Evolutionary conservation across 2,797 vertebrate genomes (phyloP).

Genomic region (Sparidentex hasta): DNA sequence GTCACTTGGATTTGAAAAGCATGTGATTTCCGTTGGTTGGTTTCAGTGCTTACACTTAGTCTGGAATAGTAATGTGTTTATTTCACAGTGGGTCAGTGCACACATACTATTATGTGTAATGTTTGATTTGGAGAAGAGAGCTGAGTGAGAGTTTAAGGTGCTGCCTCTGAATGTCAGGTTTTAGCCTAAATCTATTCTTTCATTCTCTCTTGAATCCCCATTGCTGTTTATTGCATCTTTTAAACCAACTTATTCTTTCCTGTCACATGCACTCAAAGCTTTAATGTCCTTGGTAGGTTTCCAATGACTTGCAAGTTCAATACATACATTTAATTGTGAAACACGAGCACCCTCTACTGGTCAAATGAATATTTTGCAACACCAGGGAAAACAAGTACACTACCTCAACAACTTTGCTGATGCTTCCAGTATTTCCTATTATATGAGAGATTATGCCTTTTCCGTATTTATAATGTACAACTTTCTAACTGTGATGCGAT

Average conservation of each 20-base stretch:
- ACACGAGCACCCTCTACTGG: constrained; percentile 78
- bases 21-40: constrained; percentile 33
- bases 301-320: rapidly evolving
- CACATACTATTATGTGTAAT: background rate
- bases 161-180: background rate
- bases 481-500: background rate
- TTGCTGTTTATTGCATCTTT: background rate
- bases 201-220: background rate
- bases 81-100: background rate
- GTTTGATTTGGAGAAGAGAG: background rate
- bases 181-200: background rate
- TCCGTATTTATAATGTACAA: background rate
- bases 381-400: background rate
- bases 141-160: background rate
- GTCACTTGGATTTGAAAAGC: background rate
- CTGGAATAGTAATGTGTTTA: background rate
- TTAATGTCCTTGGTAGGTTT: background rate
- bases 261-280: background rate
- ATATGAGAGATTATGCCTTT: background rate
- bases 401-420: background rate
- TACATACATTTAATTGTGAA: constrained; percentile 28
- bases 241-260: background rate
- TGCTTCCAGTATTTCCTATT: background rate
- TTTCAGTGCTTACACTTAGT: constrained; percentile 13
- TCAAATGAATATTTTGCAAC: constrained; percentile 29